Conservation (phyloP, 2,888 invertebrate species). For the Pharmacophagus antenor region DNA sequence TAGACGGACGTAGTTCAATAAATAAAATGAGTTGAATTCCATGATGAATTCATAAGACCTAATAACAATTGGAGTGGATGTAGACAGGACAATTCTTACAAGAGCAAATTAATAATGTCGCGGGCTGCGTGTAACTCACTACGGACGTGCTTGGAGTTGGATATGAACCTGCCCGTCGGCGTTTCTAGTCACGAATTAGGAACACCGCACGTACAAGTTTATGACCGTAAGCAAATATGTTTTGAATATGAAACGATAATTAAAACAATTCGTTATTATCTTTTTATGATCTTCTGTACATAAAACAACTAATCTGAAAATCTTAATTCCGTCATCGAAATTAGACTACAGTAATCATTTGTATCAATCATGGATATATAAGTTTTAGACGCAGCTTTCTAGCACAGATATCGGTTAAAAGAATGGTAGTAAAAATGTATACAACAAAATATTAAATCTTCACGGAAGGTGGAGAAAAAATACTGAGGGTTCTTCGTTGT, state of each 20-base stretch:
- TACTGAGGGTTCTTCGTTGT: constrained; percentile 5
- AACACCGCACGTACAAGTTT: constrained; percentile 54
- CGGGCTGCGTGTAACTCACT: constrained; percentile 46
- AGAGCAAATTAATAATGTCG: constrained; percentile 46
- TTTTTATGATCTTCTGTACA: too few species aligned
- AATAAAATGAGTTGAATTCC: neutral
- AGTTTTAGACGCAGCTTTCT: neutral
- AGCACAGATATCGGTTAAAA: neutral
- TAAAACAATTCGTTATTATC: neutral
- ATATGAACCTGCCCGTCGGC: constrained; percentile 43
- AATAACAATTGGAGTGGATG: constrained; percentile 26
- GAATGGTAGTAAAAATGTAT: neutral
- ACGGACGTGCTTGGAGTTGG: constrained; percentile 56
- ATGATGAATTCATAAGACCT: constrained; percentile 27
- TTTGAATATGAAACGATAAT: constrained; percentile 29
- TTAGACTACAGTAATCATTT: neutral
- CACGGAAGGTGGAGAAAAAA: neutral
- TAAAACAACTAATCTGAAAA: too few species aligned
- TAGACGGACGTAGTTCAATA: neutral
- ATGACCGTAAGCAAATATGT: constrained; percentile 37
- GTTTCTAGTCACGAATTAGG: constrained; percentile 62
- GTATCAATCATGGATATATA: neutral
- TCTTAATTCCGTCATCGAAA: neutral
- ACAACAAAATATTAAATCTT: neutral
- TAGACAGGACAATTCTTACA: constrained; percentile 35